Conservation (phyloP, 2,797 vertebrate genomes). For the Alosa sapidissima region DNA sequence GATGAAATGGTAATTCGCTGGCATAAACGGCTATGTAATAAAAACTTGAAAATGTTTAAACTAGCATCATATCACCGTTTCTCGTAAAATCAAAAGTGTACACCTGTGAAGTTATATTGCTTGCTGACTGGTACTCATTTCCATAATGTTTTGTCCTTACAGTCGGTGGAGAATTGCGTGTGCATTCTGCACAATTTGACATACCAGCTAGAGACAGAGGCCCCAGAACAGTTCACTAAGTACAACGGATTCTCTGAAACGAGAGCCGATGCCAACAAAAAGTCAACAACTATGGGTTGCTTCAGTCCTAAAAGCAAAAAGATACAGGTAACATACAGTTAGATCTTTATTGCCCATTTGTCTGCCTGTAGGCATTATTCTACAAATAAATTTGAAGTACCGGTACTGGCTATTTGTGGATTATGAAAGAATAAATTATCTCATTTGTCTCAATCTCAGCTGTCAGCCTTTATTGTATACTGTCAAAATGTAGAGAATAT, state of each 20-base stretch:
- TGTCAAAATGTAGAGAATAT: background rate
- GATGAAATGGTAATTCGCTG: conserved; percentile 82
- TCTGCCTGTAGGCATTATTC: background rate
- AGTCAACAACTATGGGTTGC: conserved; percentile 77
- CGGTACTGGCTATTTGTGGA: no score
- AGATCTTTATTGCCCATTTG: background rate
- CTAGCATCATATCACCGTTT: background rate
- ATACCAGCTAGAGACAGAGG: conserved; percentile 84
- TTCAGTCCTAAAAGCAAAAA: conserved; percentile 88
- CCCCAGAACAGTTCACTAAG: conserved; percentile 75
- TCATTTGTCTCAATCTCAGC: background rate
- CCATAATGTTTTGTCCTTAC: background rate
- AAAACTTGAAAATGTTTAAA: background rate
- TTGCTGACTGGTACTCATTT: background rate
- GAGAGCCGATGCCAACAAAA: conserved; percentile 61
- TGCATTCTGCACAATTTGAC: conserved; percentile 93
- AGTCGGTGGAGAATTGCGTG: conserved; percentile 93
- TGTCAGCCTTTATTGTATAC: background rate
- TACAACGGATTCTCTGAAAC: conserved; percentile 59
- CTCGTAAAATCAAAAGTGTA: background rate
- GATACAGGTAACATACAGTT: conserved; percentile 47
- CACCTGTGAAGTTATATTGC: background rate
- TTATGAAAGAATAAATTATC: background rate
- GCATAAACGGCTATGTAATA: background rate
- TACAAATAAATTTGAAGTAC: background rate